Conservation (phyloP, 2,113 vertebrate genomes). For the Gnathonemus longibarbis region DNA sequence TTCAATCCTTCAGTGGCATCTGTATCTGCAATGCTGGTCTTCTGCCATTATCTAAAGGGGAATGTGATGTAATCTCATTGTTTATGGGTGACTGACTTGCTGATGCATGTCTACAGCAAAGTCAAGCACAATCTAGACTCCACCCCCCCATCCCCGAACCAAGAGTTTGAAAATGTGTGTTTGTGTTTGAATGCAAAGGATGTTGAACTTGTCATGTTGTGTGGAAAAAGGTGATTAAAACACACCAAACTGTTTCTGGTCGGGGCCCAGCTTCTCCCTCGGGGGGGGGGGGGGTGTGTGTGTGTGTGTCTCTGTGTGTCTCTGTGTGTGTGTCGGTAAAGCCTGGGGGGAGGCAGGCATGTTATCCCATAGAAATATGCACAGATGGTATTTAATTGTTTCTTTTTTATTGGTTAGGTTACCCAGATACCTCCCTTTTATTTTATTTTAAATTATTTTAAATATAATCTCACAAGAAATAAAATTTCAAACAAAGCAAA, state of each 20-base stretch:
- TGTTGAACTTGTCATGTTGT: not conserved
- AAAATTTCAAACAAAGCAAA: conserved; percentile 18
- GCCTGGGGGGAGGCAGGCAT: not conserved
- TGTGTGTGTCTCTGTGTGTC: too few relatives aligned
- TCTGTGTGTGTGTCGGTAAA: not conserved
- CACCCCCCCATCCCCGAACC: not conserved
- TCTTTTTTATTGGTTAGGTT: conserved; percentile 44
- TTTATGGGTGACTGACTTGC: not conserved
- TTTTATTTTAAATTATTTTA: conserved; percentile 38
- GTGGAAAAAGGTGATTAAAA: not conserved
- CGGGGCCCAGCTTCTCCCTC: not conserved
- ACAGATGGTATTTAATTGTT: not conserved
- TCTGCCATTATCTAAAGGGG: not conserved
- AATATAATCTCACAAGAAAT: conserved; percentile 23
- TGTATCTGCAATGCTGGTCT: not conserved
- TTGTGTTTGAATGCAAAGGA: not conserved
- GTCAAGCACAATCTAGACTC: not conserved
- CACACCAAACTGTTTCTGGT: not conserved
- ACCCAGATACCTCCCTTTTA: conserved; percentile 46
- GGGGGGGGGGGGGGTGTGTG: too few relatives aligned
- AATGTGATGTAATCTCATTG: not conserved
- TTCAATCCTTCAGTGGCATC: not conserved
- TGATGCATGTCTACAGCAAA: not conserved
- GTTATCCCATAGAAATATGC: not conserved
- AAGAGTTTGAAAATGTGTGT: not conserved